Evolutionary conservation across 2,113 vertebrate genomes (phyloP).

Genomic region (Cyrtonyx montezumae): DNA sequence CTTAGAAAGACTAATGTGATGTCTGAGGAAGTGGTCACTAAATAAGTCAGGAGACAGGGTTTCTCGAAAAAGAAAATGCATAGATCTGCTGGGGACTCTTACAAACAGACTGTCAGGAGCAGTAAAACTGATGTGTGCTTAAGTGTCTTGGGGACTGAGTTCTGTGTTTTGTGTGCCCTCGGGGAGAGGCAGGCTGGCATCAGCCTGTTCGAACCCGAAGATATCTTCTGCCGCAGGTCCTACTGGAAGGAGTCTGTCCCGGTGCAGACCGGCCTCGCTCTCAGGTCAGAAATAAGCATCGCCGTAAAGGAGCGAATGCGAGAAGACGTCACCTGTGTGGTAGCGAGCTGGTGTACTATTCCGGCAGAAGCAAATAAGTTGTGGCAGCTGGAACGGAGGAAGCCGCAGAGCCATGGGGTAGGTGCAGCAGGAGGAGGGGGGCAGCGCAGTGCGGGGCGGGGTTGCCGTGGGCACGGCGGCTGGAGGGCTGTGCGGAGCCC

Average conservation of each 20-base stretch:
- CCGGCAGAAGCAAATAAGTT: not conserved
- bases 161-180: not conserved
- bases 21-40: not conserved
- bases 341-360: not conserved
- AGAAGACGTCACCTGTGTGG: not conserved
- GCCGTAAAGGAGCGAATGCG: not conserved
- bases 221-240: not conserved
- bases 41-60: slow-evolving; percentile 3
- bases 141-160: not conserved
- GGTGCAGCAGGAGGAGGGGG: not conserved
- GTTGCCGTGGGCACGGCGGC: no score
- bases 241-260: not conserved
- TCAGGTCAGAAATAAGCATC: not conserved
- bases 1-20: not conserved
- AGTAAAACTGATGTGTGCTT: not conserved
- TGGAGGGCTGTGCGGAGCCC: not conserved
- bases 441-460: not conserved
- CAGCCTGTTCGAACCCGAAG: not conserved
- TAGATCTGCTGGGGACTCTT: not conserved
- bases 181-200: not conserved
- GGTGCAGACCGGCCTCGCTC: not conserved
- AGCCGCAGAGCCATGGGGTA: not conserved
- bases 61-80: not conserved
- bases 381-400: not conserved
- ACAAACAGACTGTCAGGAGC: not conserved